These are phyloP conservation scores for Sebastiscus tertius DNA, from an alignment of 2,797 vertebrate species.

Conservation along the genomic window DNA sequence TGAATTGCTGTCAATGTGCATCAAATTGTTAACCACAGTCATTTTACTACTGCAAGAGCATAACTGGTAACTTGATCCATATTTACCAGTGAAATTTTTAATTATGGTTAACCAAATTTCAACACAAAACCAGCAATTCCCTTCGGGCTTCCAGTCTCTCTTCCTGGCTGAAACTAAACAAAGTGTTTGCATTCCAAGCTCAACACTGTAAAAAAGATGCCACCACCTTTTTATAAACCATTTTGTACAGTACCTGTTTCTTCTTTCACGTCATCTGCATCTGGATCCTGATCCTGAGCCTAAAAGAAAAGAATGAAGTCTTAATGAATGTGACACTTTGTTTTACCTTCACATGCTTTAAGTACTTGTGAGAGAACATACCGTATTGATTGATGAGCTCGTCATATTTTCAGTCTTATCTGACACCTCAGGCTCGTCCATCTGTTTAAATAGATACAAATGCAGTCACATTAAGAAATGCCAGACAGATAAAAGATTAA, in stretches of 20 bases:
- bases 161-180: constrained; percentile 72
- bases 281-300: constrained; percentile 70
- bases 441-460: constrained; percentile 45
- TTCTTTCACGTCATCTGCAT: constrained; percentile 80
- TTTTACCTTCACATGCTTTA: not conserved
- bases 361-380: constrained; percentile 15
- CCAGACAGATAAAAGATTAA: not conserved
- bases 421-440: constrained; percentile 29
- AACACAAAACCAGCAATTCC: constrained; percentile 90
- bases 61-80: not conserved
- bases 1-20: constrained; percentile 80
- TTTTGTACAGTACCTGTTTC: constrained; percentile 92
- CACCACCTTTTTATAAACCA: constrained; percentile 45
- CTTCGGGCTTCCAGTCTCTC: constrained; percentile 98
- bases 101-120: constrained; percentile 55
- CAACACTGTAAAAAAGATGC: constrained; percentile 64
- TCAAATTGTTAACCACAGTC: constrained; percentile 56
- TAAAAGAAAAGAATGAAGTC: constrained; percentile 11
- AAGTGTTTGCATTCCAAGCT: constrained; percentile 74
- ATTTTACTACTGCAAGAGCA: not conserved
- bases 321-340: not conserved
- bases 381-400: constrained; percentile 40
- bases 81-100: not conserved
- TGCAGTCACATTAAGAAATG: not conserved
- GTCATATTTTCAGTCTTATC: constrained; percentile 56